Evolutionary conservation across 64 coral and sea anemone genomes (phyloP), one percentile per base, ranked within the genome.

Genomic region (Orbicella faveolata): DNA sequence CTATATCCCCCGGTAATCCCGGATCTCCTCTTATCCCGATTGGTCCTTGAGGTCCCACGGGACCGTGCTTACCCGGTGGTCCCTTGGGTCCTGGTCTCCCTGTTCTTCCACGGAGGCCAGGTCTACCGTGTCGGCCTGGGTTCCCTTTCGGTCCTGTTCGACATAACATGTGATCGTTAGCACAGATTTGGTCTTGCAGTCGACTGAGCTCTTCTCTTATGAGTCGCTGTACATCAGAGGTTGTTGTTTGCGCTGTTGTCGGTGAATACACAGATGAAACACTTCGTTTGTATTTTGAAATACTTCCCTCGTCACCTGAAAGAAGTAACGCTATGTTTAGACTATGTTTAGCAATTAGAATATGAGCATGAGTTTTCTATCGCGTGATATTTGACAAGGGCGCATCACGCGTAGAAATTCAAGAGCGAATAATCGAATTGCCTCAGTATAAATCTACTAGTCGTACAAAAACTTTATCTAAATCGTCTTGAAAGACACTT

Each of bases 81-180:
- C 86, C 86, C 52, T 59, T 26, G 41, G 18, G n/a, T 12, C 79
- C 79, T 63, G 52, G 79, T 59, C 3, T 76, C 36, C 75, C 75
- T 4, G 75, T 15, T 76, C 75, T 37, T 37, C 65, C 62, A 7
- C 0, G 62, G 2, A 64, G 20, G 9, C 62, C 62, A 17, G 14
- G 62, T 64, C 62, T 15, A 17, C 74, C 75, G 11, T 36, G 36
- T 11, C 36, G 75, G 18, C 75, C 75, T 18, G 36, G 75, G 34
- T 76, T 76, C 16, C 75, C 75, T 21, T 44, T 35, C 4, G 75
- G 75, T 16, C 75, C 75, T 48, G 35, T 14, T 34, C 75, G 75
- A 36, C 75, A 76, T 76, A 79, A 30, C 76, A 55, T 48, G 44
- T 79, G 76, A 79, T 79, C 44, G 5, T 79, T 79, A 55, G 76